A percentile compares a stretch with the other conserved stretches of the same genome.
Evolutionary conservation across 1,140 invertebrate species (phyloP).

Genomic region (Paracyclopina nana): DNA sequence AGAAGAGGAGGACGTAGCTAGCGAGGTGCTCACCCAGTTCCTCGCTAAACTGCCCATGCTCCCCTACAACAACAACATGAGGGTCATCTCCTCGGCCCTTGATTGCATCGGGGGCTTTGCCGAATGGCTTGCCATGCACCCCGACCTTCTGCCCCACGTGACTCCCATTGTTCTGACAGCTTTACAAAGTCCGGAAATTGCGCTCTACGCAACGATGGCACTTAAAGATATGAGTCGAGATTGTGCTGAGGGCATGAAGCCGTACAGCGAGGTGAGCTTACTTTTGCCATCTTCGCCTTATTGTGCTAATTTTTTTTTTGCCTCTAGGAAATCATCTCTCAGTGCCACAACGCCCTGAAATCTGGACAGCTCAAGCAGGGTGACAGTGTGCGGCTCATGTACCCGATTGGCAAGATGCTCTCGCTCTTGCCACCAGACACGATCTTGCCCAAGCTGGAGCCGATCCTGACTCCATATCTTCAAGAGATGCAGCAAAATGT

Average conservation of each 20-base stretch:
- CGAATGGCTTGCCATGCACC: constrained; percentile 52
- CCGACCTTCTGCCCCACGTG: constrained; percentile 30
- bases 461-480: constrained; percentile 43
- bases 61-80: constrained; percentile 37
- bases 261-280: constrained; percentile 46
- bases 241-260: constrained; percentile 45
- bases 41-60: constrained; percentile 43
- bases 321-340: too few relatives aligned
- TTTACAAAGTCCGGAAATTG: constrained; percentile 42
- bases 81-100: constrained; percentile 43
- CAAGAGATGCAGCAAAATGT: constrained; percentile 36
- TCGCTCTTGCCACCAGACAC: constrained; percentile 39
- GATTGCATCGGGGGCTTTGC: constrained; percentile 55
- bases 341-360: constrained; percentile 35
- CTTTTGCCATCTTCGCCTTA: too few relatives aligned
- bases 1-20: constrained; percentile 35
- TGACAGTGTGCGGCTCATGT: constrained; percentile 50
- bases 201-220: constrained; percentile 56
- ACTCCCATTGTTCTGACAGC: constrained; percentile 45
- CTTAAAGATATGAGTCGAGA: constrained; percentile 62
- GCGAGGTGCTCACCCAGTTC: constrained; percentile 34
- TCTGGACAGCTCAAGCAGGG: constrained; percentile 34
- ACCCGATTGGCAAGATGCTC: constrained; percentile 47
- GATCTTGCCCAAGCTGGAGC: constrained; percentile 45
- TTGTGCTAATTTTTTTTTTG: too few relatives aligned